Percentiles rank a stretch among this genome's conserved stretches.
phyloP scores from a whole-genome alignment of 2,113 vertebrate species.

The Heterochromis multidens region DNA sequence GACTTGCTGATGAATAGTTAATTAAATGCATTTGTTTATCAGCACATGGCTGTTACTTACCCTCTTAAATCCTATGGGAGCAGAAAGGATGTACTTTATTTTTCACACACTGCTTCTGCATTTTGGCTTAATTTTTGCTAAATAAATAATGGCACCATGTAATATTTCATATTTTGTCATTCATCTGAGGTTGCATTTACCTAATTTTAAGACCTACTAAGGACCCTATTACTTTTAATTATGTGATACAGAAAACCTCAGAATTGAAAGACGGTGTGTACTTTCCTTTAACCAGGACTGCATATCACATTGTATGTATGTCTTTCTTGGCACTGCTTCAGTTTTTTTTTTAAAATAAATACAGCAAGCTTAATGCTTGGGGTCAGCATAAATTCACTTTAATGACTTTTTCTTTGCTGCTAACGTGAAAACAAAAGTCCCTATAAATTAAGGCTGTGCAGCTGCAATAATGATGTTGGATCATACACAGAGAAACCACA shows the following conservation, averaged over 20 bases:
- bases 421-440: conserved; percentile 15
- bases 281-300: too few species aligned
- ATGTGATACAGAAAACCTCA: too few species aligned
- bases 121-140: not conserved
- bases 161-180: not conserved
- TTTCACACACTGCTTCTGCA: not conserved
- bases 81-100: not conserved
- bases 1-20: not conserved
- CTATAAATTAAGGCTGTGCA: conserved; percentile 32
- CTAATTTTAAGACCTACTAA: not conserved
- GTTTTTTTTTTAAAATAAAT: not conserved
- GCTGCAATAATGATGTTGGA: conserved; percentile 40
- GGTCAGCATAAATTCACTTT: not conserved
- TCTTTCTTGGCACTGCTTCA: not conserved
- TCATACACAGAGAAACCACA: not conserved
- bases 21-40: not conserved
- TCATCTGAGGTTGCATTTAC: not conserved
- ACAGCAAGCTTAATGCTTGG: not conserved
- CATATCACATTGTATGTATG: not conserved
- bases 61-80: not conserved
- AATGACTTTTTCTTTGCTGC: conserved; percentile 23
- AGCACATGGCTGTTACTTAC: not conserved
- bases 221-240: too few species aligned
- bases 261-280: too few species aligned
- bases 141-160: not conserved